Conservation (phyloP, 1,140 invertebrate genomes). For the Ostrea edulis region DNA sequence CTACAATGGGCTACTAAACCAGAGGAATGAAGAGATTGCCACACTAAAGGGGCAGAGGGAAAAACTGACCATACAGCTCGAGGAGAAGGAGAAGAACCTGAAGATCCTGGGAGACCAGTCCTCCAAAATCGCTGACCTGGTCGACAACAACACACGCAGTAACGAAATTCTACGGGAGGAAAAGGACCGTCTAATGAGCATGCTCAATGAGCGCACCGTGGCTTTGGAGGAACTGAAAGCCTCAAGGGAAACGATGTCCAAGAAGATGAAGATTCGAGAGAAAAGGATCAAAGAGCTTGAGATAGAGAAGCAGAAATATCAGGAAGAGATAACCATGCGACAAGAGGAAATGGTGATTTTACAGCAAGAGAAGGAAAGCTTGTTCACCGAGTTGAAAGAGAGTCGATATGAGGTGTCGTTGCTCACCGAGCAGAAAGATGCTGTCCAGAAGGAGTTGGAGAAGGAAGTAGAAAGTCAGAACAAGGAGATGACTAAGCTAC, state of each 20-base stretch:
- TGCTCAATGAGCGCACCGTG: slow-evolving; percentile 67
- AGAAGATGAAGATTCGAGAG: slow-evolving; percentile 73
- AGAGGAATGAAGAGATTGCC: slow-evolving; percentile 68
- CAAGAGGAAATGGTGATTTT: slow-evolving; percentile 66
- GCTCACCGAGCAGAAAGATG: slow-evolving; percentile 66
- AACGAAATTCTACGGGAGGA: slow-evolving; percentile 71
- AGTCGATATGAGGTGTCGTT: slow-evolving; percentile 71
- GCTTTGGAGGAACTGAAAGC: slow-evolving; percentile 69
- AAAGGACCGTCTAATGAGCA: slow-evolving; percentile 66
- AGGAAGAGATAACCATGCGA: slow-evolving; percentile 63
- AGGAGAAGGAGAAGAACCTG: slow-evolving; percentile 75
- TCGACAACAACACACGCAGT: slow-evolving; percentile 68
- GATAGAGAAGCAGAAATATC: slow-evolving; percentile 65
- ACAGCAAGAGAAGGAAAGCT: slow-evolving; percentile 69
- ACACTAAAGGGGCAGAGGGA: slow-evolving; percentile 66
- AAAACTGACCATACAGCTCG: slow-evolving; percentile 69
- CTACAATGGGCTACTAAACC: slow-evolving; percentile 67
- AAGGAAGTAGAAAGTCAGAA: slow-evolving; percentile 62
- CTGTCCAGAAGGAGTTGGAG: slow-evolving; percentile 65
- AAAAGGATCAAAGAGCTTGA: slow-evolving; percentile 72
- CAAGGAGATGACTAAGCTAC: slow-evolving; percentile 70
- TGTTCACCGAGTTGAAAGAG: slow-evolving; percentile 72
- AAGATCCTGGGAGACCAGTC: slow-evolving; percentile 69
- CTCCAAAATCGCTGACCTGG: slow-evolving; percentile 67
- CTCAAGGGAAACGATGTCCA: slow-evolving; percentile 65